These are phyloP conservation scores for Operophtera brumata DNA, from an alignment of 2,888 invertebrate genomes.

Conservation along the genomic window DNA sequence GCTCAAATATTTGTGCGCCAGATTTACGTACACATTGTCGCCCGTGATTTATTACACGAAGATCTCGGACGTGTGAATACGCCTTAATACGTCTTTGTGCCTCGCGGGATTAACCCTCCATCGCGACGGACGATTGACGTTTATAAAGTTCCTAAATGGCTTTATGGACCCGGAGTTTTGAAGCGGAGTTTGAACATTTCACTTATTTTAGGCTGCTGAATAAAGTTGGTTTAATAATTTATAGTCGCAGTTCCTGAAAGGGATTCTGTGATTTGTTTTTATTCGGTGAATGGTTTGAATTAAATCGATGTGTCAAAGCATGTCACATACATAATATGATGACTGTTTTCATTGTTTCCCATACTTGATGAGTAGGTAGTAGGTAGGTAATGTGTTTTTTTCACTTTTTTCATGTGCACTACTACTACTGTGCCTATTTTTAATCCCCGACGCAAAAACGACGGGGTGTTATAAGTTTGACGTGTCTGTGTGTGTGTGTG, in stretches of 20 bases:
- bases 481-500: too few relatives aligned
- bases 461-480: too few relatives aligned
- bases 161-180: constrained; percentile 29
- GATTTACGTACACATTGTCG: constrained; percentile 33
- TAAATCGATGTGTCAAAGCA: neutral
- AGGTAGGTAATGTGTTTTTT: too few relatives aligned
- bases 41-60: constrained; percentile 45
- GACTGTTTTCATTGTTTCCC: too few relatives aligned
- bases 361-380: too few relatives aligned
- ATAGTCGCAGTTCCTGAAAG: constrained; percentile 12
- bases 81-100: constrained; percentile 50
- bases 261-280: constrained; percentile 10
- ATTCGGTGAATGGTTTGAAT: constrained; percentile 1
- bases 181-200: constrained; percentile 18
- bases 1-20: constrained; percentile 36
- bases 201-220: constrained; percentile 22
- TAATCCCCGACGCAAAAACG: too few relatives aligned
- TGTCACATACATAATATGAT: too few relatives aligned
- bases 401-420: too few relatives aligned
- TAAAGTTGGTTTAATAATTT: constrained; percentile 19
- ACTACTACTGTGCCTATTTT: too few relatives aligned
- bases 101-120: constrained; percentile 42
- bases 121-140: constrained; percentile 39
- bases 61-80: constrained; percentile 45
- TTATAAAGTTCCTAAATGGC: constrained; percentile 37